Evolutionary conservation across 2,797 vertebrate species (phyloP).

Genomic region (Pangasius krempfi): DNA sequence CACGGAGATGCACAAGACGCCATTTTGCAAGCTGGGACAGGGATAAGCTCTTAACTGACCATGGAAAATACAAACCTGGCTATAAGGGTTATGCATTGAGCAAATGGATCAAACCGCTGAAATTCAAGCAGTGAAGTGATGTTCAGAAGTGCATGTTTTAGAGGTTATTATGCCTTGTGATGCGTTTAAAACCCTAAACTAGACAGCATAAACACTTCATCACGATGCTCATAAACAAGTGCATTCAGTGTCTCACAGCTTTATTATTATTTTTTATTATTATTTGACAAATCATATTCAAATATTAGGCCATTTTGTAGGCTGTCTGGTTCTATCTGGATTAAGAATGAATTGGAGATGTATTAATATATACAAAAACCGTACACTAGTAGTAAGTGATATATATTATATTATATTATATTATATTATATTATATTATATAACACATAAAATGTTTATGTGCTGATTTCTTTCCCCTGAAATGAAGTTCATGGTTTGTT

Average conservation of each 20-base stretch:
- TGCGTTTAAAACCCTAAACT: neutral
- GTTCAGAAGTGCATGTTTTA: neutral
- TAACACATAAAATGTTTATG: neutral
- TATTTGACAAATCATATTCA: neutral
- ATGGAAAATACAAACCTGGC: neutral
- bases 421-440: neutral
- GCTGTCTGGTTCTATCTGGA: neutral
- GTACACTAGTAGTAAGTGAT: neutral
- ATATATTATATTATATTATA: neutral
- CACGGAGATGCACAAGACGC: slow-evolving; percentile 4
- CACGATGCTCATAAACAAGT: neutral
- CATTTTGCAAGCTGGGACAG: slow-evolving; percentile 12
- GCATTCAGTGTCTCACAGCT: neutral
- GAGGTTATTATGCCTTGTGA: neutral
- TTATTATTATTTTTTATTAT: too few species aligned
- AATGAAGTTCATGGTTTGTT: neutral
- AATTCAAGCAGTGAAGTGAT: too few species aligned
- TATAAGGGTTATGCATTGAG: neutral
- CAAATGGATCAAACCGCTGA: neutral
- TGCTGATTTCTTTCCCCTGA: neutral
- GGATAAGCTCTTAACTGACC: neutral
- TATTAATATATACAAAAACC: neutral
- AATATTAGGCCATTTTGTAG: neutral
- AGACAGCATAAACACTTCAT: too few species aligned
- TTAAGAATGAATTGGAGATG: neutral